Evolutionary conservation across 2,888 invertebrate species (phyloP), one percentile per base, ranked within the genome.

Genomic region (Volucella bombylans): DNA sequence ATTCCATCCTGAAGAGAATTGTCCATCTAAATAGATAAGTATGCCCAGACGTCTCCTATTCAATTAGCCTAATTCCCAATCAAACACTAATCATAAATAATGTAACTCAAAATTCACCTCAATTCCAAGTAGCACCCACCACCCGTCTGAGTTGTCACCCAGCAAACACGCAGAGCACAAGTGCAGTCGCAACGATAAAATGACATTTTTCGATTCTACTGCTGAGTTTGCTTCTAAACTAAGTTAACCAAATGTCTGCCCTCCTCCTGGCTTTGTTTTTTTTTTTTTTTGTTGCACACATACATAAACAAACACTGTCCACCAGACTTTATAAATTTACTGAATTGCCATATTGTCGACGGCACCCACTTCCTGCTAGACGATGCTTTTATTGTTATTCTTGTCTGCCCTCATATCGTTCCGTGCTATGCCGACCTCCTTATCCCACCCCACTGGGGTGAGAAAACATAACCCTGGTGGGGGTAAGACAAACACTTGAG

Each of bases 51-150:
- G 64, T 57, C 62, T 50, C 38, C 43, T 54, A 41, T 23, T 73
- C 78, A 78, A 82, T 79, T 68, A 79, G 69, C 78, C 82, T 73
- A 79, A 82, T 82, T 82, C 69, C 47, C 59, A 79, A 83, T 83
- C 79, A 74, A 79, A 83, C 69, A 68, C 62, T 59, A 31, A 65
- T 45, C 68, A 83, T 74, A 23, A 23, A 23, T 23, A 79, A 69
- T 83, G 79, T 79, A 69, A 83, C 73, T 69, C 49, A 31, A 67
- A 55, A 73, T 18, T 43, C 69, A 69, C 64, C 73, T 69, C 73
- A 18, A 12, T 71, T 65, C 61, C 64, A 45, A 71, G 71, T 69
- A 81, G n/a, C n/a, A n/a, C n/a, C n/a, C 49, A 45, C 8, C 11
- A 39, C 23, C 14, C n/a, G 39, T 47, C 50, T 50, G 10, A 54